These are phyloP conservation scores for Elymnias hypermnestra DNA, from an alignment of 1,140 invertebrate species.

Conservation along the genomic window DNA sequence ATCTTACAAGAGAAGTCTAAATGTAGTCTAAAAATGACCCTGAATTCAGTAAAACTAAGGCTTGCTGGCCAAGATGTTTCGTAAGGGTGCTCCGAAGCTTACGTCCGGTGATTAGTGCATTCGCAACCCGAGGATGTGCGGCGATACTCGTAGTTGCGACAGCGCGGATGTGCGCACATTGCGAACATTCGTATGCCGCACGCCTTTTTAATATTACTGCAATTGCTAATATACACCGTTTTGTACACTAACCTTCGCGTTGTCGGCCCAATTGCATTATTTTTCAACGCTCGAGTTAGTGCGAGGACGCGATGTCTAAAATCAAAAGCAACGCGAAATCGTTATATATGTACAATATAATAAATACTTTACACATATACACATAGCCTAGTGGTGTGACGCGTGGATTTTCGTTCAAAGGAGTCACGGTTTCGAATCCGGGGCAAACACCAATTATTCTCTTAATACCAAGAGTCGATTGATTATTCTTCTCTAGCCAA, in stretches of 20 bases:
- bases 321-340: background rate
- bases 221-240: constrained; percentile 61
- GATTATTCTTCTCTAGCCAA: too few species aligned
- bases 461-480: too few species aligned
- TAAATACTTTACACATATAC: too few species aligned
- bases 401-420: too few species aligned
- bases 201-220: constrained; percentile 62
- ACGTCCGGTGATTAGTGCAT: constrained; percentile 63
- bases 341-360: too few species aligned
- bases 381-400: too few species aligned
- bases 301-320: constrained; percentile 32
- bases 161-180: constrained; percentile 52
- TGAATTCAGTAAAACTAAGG: constrained; percentile 17
- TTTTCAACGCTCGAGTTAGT: constrained; percentile 57
- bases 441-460: too few species aligned
- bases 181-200: constrained; percentile 37
- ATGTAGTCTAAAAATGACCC: constrained; percentile 17
- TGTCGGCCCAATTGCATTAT: constrained; percentile 60
- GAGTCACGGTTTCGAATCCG: too few species aligned
- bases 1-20: too few species aligned
- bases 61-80: constrained; percentile 29
- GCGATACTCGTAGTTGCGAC: constrained; percentile 62
- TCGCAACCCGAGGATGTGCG: constrained; percentile 64
- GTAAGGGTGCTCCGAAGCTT: constrained; percentile 51
- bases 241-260: constrained; percentile 61